Evolutionary conservation across 1,140 invertebrate genomes (phyloP).

Genomic region (Pseudomyrmex gracilis): DNA sequence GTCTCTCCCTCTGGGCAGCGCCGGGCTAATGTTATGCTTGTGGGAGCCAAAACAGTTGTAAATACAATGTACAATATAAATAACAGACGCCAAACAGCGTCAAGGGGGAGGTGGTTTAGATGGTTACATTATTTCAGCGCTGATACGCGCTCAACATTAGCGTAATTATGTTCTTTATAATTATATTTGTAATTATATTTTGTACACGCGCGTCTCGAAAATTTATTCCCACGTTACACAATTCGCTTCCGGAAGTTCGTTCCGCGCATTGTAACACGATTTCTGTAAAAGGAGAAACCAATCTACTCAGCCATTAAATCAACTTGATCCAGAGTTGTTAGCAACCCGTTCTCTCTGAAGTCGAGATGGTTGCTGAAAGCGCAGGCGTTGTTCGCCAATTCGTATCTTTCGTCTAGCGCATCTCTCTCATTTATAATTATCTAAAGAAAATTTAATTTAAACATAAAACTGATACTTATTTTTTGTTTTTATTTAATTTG

Average conservation of each 20-base stretch:
- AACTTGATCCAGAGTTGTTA: slow-evolving; percentile 31
- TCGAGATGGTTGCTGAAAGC: slow-evolving; percentile 48
- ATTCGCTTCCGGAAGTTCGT: slow-evolving; percentile 15
- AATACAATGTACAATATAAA: not conserved
- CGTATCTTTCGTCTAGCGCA: slow-evolving; percentile 10
- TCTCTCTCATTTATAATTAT: not conserved
- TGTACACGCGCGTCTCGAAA: no score
- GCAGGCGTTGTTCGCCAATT: slow-evolving; percentile 45
- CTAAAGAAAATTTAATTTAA: not conserved
- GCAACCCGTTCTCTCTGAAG: slow-evolving; percentile 35
- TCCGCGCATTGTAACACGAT: slow-evolving; percentile 47
- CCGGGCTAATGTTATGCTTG: slow-evolving; percentile 60
- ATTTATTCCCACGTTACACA: slow-evolving; percentile 18
- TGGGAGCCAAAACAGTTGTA: slow-evolving; percentile 22
- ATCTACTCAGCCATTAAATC: slow-evolving; percentile 47
- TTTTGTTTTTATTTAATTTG: not conserved
- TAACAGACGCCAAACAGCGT: not conserved
- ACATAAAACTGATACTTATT: no score
- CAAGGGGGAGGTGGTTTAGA: not conserved
- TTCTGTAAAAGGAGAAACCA: slow-evolving; percentile 58
- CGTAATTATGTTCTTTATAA: no score
- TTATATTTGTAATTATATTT: no score
- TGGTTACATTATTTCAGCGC: not conserved
- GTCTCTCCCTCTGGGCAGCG: slow-evolving; percentile 52
- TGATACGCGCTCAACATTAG: no score